Evolutionary conservation across 1,140 invertebrate genomes (phyloP), one percentile per base, ranked within the genome.

Genomic region (Oryctes rhinoceros): DNA sequence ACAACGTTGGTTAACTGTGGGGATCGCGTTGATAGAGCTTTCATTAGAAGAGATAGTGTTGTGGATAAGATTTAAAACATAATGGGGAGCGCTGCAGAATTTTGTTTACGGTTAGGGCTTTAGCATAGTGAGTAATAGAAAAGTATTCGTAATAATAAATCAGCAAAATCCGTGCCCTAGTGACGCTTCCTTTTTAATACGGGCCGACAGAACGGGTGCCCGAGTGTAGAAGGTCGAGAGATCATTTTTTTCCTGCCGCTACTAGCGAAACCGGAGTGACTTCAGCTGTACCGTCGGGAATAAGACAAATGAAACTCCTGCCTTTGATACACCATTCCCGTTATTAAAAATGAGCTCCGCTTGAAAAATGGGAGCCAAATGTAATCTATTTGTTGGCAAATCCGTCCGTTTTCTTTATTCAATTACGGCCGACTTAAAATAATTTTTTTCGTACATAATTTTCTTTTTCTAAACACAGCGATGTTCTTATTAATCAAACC

Each of bases 221-320:
- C 37, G 37, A 71, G 24, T 24, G 65, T 35, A 71, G 35, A 37
- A 71, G 65, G 65, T 71, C 65, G 24, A 15, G 24, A 15, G 18
- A 15, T 24, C 13, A 71, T 71, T 71, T 71, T 71, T 71, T 71
- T 71, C 65, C 65, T 10, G 9, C 35, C 65, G 7, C 11, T 24
- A 9, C 18, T 30, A 71, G 20, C 9, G 65, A 71, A 13, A 20
- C 7, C 53, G 53, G 15, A 4, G 53, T 59, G 53, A 59, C 53
- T 59, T 59, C 20, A 30, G 65, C 65, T 10, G 18, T 24, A 30
- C 65, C 65, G 65, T 35, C 9, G 65, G 37, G 65, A 30, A 71
- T 71, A 71, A 71, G 65, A 71, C 65, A 71, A 71, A 71, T 71
- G 65, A 71, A 71, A 35, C 65, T 71, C 37, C 65, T 71, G 65